These are phyloP conservation scores for Disparrhopalites patrizii DNA, from an alignment of 2,888 invertebrate genomes.

Conservation along the genomic window DNA sequence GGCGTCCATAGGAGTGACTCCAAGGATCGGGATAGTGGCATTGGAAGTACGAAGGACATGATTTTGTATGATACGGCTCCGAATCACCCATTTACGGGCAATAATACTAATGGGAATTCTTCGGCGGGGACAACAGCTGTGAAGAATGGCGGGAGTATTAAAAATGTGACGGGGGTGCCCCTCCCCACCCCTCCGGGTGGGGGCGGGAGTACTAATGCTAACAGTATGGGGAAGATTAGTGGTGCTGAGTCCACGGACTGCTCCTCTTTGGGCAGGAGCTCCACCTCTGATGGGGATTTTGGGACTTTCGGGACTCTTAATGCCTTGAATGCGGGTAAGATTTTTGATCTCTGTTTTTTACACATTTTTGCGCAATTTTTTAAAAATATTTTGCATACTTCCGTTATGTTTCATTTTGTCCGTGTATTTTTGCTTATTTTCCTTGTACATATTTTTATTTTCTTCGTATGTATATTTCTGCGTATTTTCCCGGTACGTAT, in stretches of 20 bases:
- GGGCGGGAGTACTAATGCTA: not conserved
- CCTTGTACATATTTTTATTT: too few relatives aligned
- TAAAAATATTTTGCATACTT: too few relatives aligned
- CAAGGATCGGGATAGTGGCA: conserved; percentile 10
- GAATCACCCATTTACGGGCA: conserved; percentile 15
- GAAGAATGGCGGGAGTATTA: conserved; percentile 13
- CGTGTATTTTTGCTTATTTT: too few relatives aligned
- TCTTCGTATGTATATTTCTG: too few relatives aligned
- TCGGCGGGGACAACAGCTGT: conserved; percentile 14
- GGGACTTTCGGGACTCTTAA: conserved; percentile 37
- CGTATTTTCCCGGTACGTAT: too few relatives aligned
- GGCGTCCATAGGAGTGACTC: not conserved
- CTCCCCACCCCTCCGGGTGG: too few relatives aligned
- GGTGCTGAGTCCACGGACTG: conserved; percentile 49
- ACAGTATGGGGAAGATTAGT: conserved; percentile 18
- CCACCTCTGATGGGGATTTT: conserved; percentile 52
- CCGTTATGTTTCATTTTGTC: too few relatives aligned
- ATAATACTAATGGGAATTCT: conserved; percentile 20
- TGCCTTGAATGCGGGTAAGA: conserved; percentile 40
- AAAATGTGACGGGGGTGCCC: conserved; percentile 15
- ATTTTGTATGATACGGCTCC: not conserved
- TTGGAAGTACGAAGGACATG: conserved; percentile 15
- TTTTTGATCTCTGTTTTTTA: too few relatives aligned
- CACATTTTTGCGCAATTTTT: too few relatives aligned
- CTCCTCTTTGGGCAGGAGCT: conserved; percentile 51